Conservation (phyloP, 1,140 invertebrate species). For the Zophobas atratus region DNA sequence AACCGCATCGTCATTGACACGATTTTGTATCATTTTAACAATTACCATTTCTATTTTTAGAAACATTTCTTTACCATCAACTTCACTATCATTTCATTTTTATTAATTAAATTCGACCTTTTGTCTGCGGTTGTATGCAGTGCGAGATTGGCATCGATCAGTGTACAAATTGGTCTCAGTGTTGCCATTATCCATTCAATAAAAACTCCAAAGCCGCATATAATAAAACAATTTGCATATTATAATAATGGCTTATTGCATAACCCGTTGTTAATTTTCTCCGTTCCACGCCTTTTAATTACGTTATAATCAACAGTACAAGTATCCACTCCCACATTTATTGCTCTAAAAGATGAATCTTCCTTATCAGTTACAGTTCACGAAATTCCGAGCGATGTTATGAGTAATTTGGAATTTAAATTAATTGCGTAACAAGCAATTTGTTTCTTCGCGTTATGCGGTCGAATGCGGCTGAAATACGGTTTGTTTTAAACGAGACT, state of each 20-base stretch:
- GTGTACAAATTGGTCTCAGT: no score
- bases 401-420: constrained; percentile 3
- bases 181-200: no score
- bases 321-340: neutral
- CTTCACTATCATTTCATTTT: no score
- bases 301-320: neutral
- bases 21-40: no score
- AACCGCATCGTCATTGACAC: no score
- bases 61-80: no score
- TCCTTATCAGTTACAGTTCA: neutral
- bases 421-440: constrained; percentile 1
- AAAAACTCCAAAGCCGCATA: neutral
- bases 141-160: no score
- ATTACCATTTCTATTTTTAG: no score
- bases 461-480: neutral
- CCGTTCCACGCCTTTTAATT: constrained; percentile 6
- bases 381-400: neutral
- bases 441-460: constrained; percentile 13
- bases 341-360: neutral
- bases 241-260: constrained; percentile 8
- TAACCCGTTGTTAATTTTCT: constrained; percentile 13
- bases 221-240: constrained; percentile 10
- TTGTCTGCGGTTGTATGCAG: no score
- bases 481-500: neutral
- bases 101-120: no score